Base-by-base conservation (phyloP, 2,797 vertebrate genomes). In the Distichodus sexfasciatus region DNA sequence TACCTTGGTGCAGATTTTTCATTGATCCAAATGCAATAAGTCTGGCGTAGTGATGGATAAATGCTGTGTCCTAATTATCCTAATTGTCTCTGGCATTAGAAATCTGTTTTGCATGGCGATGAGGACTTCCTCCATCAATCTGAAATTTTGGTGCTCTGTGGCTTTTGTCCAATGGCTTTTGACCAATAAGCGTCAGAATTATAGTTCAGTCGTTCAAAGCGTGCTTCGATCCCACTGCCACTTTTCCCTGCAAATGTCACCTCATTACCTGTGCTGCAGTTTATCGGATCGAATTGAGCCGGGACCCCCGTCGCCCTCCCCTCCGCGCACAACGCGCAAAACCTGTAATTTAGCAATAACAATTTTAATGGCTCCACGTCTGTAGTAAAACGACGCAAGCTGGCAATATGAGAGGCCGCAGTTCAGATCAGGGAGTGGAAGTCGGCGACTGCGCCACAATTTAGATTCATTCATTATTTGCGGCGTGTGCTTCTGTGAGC, bases 321-420 rank as follows among this genome's bases (percentile, higher is more conserved):
- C 35, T 69, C 28, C 3, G 36, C 47, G 51, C 44, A 57, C 28
- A 48, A 41, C 47, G 41, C 59, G 36, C 36, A 54, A 66, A n/a
- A 62, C 69, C 50, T 77, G 74, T 69, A 65, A 74, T 77, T 76
- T 65, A 17, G 33, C 58, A 41, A 47, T 73, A 64, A 72, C 48
- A 46, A 63, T 38, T 63, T 71, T 53, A 67, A 71, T 66, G 17
- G 57, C 28, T 67, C 44, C 8, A 28, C 59, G 48, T 41, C 36
- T 41, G 47, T 14, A 41, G 29, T 36, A 51, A 35, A 74, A 53
- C 48, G 40, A 74, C 44, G 31, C 4, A 31, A 69, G 24, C 6
- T 63, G 44, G 35, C 46, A 51, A 50, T 64, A 36, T 66, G 50
- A 58, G 28, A 60, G 44, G 24, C 33, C 58, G 26, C 44, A 9